Percentiles rank a stretch among this genome's conserved stretches.
Evolutionary conservation across 1,140 invertebrate genomes (phyloP).

Genomic region (Berghia stephanieae): DNA sequence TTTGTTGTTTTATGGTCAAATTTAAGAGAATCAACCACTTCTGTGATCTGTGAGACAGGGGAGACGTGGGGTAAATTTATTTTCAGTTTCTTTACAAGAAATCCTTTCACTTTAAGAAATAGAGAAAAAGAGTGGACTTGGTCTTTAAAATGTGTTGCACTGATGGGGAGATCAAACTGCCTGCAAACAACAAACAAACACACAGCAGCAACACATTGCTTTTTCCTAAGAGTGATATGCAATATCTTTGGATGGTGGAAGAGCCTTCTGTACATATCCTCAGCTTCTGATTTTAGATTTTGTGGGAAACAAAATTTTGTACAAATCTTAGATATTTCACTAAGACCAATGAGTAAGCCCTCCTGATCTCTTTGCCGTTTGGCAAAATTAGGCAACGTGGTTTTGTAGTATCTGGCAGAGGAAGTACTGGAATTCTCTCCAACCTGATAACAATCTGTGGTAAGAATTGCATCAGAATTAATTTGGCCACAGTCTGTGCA

Average conservation of each 20-base stretch:
- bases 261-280: constrained; percentile 1
- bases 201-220: constrained; percentile 9
- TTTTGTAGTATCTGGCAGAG: background rate
- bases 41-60: background rate
- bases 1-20: background rate
- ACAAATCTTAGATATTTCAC: background rate
- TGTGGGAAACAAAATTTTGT: constrained; percentile 18
- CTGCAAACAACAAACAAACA: constrained; percentile 24
- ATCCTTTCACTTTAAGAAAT: constrained; percentile 11
- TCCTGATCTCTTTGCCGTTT: background rate
- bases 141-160: background rate
- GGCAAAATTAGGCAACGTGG: background rate
- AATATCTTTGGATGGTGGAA: background rate
- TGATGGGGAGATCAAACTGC: constrained; percentile 11
- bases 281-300: background rate
- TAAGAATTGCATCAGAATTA: background rate
- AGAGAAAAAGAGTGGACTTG: background rate
- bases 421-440: background rate
- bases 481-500: constrained; percentile 19
- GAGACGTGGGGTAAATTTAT: background rate
- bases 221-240: background rate
- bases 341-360: background rate
- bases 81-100: background rate
- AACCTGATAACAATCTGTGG: constrained; percentile 11
- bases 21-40: background rate